Conservation (phyloP, 2,888 invertebrate genomes). For the Emmelina monodactyla region DNA sequence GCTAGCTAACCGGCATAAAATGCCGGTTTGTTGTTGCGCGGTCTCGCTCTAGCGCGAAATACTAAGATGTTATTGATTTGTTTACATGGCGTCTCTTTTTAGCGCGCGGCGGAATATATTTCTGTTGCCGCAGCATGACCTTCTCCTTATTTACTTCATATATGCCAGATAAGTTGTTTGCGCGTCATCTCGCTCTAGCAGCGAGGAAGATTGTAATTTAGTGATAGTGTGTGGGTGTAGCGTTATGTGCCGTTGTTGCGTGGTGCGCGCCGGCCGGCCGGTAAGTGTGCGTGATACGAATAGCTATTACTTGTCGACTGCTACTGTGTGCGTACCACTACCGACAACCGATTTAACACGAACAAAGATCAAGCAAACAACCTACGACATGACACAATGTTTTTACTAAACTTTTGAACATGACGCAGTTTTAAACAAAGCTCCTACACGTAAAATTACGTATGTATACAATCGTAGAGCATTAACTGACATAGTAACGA, state of each 20-base stretch:
- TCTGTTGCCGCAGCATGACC: conserved; percentile 47
- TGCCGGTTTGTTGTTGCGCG: conserved; percentile 62
- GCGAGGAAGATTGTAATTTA: conserved; percentile 36
- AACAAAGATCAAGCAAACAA: too few relatives aligned
- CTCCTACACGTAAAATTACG: too few relatives aligned
- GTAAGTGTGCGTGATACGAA: conserved; percentile 23
- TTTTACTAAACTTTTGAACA: too few relatives aligned
- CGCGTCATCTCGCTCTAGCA: conserved; percentile 55
- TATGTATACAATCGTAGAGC: too few relatives aligned
- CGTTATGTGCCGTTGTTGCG: neutral
- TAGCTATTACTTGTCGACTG: conserved; percentile 22
- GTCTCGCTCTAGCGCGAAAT: conserved; percentile 53
- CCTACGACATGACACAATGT: too few relatives aligned
- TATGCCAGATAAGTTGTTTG: conserved; percentile 55
- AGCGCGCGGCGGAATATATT: conserved; percentile 34
- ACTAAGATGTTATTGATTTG: conserved; percentile 63
- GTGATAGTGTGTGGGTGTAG: conserved; percentile 19
- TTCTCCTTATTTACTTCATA: conserved; percentile 55
- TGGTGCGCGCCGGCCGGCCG: conserved; percentile 17
- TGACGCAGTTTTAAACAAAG: too few relatives aligned
- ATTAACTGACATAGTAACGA: too few relatives aligned
- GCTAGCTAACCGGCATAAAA: conserved; percentile 37
- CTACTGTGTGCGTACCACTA: conserved; percentile 1
- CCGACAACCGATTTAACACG: too few relatives aligned
- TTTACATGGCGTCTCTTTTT: conserved; percentile 64